phyloP scores from a whole-genome alignment of 2,888 invertebrate genomes.

The Xestia sexstrigata region DNA sequence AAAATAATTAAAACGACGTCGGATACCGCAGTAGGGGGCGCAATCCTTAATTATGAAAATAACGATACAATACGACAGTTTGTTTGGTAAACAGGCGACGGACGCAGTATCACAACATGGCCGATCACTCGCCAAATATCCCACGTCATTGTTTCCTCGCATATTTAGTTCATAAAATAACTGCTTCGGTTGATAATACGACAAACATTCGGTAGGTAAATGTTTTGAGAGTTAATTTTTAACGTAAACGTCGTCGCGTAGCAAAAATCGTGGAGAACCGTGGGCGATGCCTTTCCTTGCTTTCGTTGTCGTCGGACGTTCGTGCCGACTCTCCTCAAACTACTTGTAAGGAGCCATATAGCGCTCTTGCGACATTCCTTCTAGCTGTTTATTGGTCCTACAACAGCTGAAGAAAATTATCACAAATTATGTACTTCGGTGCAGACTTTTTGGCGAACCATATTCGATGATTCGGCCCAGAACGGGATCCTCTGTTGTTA shows the following conservation, averaged over 20 bases:
- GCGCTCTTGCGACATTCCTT: neutral
- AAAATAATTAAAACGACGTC: neutral
- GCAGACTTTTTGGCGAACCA: neutral
- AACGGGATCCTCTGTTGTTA: neutral
- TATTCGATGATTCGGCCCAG: neutral
- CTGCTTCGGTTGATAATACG: conserved; percentile 21
- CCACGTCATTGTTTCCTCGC: conserved; percentile 64
- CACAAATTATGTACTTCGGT: neutral
- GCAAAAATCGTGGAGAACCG: neutral
- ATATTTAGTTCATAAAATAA: conserved; percentile 41
- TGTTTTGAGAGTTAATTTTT: conserved; percentile 24
- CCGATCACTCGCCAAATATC: conserved; percentile 75
- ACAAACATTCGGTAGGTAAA: conserved; percentile 32
- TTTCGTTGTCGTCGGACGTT: neutral
- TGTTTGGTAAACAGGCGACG: conserved; percentile 80
- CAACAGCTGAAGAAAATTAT: neutral
- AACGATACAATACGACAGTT: conserved; percentile 66
- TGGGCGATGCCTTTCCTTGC: neutral
- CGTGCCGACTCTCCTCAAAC: neutral
- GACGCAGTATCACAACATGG: conserved; percentile 75
- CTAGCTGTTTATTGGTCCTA: neutral
- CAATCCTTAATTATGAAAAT: conserved; percentile 62
- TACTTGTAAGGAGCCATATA: neutral
- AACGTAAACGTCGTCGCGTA: neutral
- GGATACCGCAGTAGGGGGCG: conserved; percentile 67